A percentile compares a stretch with the other conserved stretches of the same genome.
These are phyloP conservation scores for Pangasianodon hypophthalmus DNA, from an alignment of 2,113 vertebrate genomes.

Conservation along the genomic window DNA sequence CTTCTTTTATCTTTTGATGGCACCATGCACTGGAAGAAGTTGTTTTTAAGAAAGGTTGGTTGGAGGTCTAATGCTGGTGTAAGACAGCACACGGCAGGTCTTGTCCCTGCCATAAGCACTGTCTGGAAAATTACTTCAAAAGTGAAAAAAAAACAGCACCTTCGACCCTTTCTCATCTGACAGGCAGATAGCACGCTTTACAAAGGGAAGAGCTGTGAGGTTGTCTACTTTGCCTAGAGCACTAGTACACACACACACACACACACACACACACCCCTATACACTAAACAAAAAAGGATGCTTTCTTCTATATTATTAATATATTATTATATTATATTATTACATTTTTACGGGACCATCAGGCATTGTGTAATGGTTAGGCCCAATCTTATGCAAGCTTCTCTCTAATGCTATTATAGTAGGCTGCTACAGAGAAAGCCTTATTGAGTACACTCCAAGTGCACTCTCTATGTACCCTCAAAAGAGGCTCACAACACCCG, in stretches of 20 bases:
- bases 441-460: slow-evolving; percentile 13
- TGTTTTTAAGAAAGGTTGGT: neutral
- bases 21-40: neutral
- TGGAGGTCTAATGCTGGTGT: neutral
- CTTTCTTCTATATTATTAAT: neutral
- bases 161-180: slow-evolving; percentile 1
- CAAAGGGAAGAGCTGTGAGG: slow-evolving; percentile 14
- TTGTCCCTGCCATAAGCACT: neutral
- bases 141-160: neutral
- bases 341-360: neutral
- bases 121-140: slow-evolving; percentile 18
- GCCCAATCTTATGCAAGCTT: too few species aligned
- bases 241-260: neutral
- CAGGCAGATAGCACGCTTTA: slow-evolving; percentile 12
- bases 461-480: neutral
- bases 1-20: neutral
- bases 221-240: neutral
- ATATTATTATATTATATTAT: neutral
- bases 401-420: neutral
- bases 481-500: slow-evolving; percentile 3
- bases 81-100: neutral
- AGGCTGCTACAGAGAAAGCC: neutral
- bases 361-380: neutral
- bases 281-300: neutral
- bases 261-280: neutral